A percentile compares a stretch with the other conserved stretches of the same genome.
These are phyloP conservation scores for Chymomyza procnemis DNA, from an alignment of 2,888 invertebrate genomes.

Conservation along the genomic window DNA sequence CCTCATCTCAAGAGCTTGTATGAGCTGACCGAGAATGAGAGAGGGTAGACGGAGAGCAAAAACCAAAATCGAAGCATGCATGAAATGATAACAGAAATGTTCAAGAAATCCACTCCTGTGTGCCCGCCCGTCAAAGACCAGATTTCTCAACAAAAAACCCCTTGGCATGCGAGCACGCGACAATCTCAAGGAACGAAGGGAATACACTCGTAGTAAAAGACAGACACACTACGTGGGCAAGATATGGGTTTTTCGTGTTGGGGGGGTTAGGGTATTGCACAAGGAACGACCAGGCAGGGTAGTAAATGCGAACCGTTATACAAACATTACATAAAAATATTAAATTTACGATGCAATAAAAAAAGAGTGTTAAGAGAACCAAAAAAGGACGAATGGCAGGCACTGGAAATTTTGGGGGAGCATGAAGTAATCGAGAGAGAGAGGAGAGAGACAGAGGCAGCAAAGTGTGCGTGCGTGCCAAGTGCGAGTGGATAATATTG, in stretches of 20 bases:
- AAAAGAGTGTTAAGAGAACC: constrained; percentile 61
- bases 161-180: constrained; percentile 64
- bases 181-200: constrained; percentile 51
- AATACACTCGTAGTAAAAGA: background rate
- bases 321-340: constrained; percentile 74
- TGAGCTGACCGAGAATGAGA: constrained; percentile 17
- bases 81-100: constrained; percentile 67
- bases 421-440: too few species aligned
- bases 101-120: background rate
- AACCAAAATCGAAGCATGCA: constrained; percentile 55
- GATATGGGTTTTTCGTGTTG: too few species aligned
- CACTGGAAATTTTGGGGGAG: background rate
- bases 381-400: background rate
- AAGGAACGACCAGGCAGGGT: constrained; percentile 45
- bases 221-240: background rate
- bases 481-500: background rate
- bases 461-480: constrained; percentile 46
- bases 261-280: constrained; percentile 15
- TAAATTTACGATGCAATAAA: constrained; percentile 72
- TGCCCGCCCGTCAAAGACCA: background rate
- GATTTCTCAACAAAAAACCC: constrained; percentile 41
- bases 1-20: background rate
- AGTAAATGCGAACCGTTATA: constrained; percentile 70
- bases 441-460: constrained; percentile 44
- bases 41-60: too few species aligned